These are phyloP conservation scores for Brenthis ino DNA, from an alignment of 2,888 invertebrate genomes.

Conservation along the genomic window DNA sequence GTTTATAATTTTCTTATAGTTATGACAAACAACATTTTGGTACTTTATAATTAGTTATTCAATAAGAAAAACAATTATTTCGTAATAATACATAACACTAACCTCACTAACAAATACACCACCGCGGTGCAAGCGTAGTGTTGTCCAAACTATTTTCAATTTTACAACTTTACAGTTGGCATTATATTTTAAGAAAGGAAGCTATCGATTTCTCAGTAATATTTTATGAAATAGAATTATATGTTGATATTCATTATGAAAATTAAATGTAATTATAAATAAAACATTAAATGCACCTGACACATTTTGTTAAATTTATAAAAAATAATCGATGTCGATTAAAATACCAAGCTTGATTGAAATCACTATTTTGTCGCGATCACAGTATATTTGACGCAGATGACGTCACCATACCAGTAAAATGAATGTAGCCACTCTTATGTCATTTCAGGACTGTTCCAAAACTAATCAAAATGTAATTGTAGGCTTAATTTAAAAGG, in stretches of 20 bases:
- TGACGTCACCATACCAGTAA: constrained; percentile 11
- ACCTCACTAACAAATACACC: constrained; percentile 67
- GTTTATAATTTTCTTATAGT: constrained; percentile 31
- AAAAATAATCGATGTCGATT: neutral
- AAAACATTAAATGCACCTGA: neutral
- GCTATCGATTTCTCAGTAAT: neutral
- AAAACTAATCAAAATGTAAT: constrained; percentile 38
- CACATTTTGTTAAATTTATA: neutral
- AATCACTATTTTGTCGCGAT: constrained; percentile 5
- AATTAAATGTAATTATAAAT: neutral
- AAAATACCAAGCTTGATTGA: neutral
- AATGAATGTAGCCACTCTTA: constrained; percentile 21
- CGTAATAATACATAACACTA: constrained; percentile 58
- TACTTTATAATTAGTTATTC: constrained; percentile 42
- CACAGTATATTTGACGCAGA: constrained; percentile 1
- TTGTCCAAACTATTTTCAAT: constrained; percentile 6
- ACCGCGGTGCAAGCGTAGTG: constrained; percentile 56
- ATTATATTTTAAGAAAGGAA: neutral
- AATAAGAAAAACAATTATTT: constrained; percentile 55
- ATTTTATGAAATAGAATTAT: neutral
- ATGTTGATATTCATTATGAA: neutral
- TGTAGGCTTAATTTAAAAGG: constrained; percentile 26
- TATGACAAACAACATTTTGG: constrained; percentile 25
- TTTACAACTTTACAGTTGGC: neutral
- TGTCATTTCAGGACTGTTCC: constrained; percentile 38